phyloP scores from a whole-genome alignment of 2,113 vertebrate species.

The Scytalopus superciliaris region DNA sequence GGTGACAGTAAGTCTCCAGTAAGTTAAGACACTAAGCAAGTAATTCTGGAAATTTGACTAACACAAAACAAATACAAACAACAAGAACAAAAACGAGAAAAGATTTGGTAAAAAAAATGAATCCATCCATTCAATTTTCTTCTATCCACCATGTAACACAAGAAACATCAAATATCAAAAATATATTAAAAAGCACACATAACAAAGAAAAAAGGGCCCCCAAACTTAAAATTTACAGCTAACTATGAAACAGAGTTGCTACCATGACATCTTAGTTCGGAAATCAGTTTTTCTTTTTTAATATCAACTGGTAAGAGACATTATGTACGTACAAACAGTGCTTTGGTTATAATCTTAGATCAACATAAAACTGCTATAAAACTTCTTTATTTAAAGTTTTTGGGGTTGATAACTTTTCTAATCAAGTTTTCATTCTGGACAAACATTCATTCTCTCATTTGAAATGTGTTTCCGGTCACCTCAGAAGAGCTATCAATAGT shows the following conservation, averaged over 20 bases:
- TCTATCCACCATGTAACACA: neutral
- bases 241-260: neutral
- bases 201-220: neutral
- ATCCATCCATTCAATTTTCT: neutral
- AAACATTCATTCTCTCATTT: neutral
- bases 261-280: neutral
- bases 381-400: neutral
- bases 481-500: neutral
- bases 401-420: rapidly evolving
- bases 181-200: neutral
- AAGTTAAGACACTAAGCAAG: neutral
- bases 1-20: neutral
- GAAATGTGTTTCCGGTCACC: neutral
- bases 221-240: neutral
- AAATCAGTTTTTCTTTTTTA: neutral
- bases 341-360: neutral
- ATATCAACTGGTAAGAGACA: neutral
- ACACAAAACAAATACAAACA: neutral
- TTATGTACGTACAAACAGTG: neutral
- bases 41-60: neutral
- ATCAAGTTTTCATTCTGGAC: neutral
- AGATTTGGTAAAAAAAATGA: neutral
- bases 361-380: neutral
- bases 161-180: neutral
- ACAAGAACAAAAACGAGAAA: neutral